A percentile compares a stretch with the other conserved stretches of the same genome.
phyloP scores from a whole-genome alignment of 2,797 vertebrate species.

The Rhinichthys osculus region DNA sequence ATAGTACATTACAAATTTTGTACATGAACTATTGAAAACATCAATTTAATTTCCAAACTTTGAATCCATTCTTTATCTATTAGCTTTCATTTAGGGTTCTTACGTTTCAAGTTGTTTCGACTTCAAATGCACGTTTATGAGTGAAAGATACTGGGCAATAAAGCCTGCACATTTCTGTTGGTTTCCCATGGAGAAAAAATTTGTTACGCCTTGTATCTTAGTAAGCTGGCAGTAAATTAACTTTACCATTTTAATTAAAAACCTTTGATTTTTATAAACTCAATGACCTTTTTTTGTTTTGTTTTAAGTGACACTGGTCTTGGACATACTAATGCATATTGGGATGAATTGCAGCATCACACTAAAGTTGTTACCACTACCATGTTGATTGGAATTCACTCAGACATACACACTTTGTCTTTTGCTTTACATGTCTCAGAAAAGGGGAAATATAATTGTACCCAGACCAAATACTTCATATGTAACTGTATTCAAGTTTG shows the following conservation, averaged over 20 bases:
- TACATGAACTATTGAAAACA: neutral
- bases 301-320: neutral
- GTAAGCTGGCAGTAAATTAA: neutral
- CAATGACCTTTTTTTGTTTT: no score
- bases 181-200: neutral
- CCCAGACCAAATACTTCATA: neutral
- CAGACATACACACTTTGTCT: neutral
- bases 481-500: neutral
- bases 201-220: no score
- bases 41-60: neutral
- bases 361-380: no score
- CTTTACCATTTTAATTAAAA: no score
- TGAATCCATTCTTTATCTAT: neutral
- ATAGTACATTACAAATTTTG: neutral
- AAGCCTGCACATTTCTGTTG: neutral
- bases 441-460: neutral
- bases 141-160: neutral
- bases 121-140: neutral
- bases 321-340: neutral
- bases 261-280: no score
- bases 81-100: neutral
- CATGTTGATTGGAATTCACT: no score
- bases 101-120: neutral
- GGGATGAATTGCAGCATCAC: neutral
- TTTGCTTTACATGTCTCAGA: neutral